Base-by-base conservation (phyloP, 92 coral and sea anemone species). In the Palythoa grandiflora region DNA sequence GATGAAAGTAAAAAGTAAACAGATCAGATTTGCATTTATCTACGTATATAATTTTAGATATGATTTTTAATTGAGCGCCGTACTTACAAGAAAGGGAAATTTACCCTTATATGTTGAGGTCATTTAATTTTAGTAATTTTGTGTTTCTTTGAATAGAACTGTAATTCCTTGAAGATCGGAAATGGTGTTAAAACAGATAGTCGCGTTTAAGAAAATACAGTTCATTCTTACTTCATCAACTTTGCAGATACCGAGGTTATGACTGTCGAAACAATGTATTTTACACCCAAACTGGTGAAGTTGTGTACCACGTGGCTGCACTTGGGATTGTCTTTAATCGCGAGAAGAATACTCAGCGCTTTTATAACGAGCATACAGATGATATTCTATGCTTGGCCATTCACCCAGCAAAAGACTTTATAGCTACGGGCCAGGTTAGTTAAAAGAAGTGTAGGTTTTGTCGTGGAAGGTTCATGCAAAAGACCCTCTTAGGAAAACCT, bases 221-320 rank as follows among this genome's bases (percentile, higher is more conserved):
- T 16, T 75, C 6, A 15, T 13, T 44, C 17, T 44, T 44, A 44
- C 50, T n/a, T 76, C 2, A 28, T 28, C 28, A 28, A 37, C 37
- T 76, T 68, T 38, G 21, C 55, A 97, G 99, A 50, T 97, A 97
- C 88, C 99, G 99, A 68, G 99, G 99, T 5, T 97, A 97, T 74
- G 99, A 97, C 87, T 97, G 99, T 40, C 96, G 98, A 13, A 95
- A 95, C 94, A 97, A 97, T 90, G 94, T 97, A 50, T 97, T 97
- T 90, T 97, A 97, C 96, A 89, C 96, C 53, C 98, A 97, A 84
- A 91, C 89, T 60, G 96, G 98, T 2, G 99, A 97, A 86, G 92
- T 97, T 1, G 99, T 95, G 63, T 97, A 93, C 88, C 99, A 97
- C 68, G 99, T 97, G 28, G 99, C 99, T 38, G 99, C 99, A 28